phyloP scores from a whole-genome alignment of 37 sponge, comb jelly and placozoan species.

The Theonella swinhoei region DNA sequence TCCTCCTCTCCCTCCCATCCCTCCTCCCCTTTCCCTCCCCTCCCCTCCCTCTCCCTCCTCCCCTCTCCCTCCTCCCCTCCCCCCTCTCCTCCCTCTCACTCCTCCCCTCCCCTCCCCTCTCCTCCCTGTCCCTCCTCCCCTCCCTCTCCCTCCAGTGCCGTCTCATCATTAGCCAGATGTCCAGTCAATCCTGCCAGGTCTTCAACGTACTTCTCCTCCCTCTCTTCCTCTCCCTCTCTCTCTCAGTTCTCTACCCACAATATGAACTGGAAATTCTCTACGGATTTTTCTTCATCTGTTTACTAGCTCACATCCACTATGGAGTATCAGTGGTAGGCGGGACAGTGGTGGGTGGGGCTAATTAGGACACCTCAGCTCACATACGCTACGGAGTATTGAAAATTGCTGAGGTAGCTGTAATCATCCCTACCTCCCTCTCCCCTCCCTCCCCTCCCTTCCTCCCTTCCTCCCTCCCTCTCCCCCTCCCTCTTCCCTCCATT shows the following conservation, averaged over 20 bases:
- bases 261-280: slow-evolving; percentile 56
- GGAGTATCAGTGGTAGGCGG: slow-evolving; percentile 73
- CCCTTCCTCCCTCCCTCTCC: background rate
- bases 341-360: no score
- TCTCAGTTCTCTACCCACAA: slow-evolving; percentile 45
- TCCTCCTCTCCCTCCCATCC: background rate
- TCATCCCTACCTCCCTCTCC: background rate
- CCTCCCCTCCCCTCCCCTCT: background rate
- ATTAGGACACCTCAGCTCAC: no score
- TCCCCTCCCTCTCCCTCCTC: background rate
- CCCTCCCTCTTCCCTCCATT: background rate
- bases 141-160: slow-evolving; percentile 65
- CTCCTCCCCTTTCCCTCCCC: background rate
- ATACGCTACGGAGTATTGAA: background rate
- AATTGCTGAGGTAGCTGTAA: background rate
- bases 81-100: background rate
- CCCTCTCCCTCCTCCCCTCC: background rate
- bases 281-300: slow-evolving; percentile 12
- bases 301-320: slow-evolving; percentile 69
- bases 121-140: background rate
- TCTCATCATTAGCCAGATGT: slow-evolving; percentile 83
- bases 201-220: slow-evolving; percentile 66
- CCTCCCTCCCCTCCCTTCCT: background rate
- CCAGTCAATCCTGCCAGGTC: slow-evolving; percentile 45
- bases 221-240: slow-evolving; percentile 25